Conservation (phyloP, 2,888 invertebrate genomes). For the Rugalucina vietnamica region DNA sequence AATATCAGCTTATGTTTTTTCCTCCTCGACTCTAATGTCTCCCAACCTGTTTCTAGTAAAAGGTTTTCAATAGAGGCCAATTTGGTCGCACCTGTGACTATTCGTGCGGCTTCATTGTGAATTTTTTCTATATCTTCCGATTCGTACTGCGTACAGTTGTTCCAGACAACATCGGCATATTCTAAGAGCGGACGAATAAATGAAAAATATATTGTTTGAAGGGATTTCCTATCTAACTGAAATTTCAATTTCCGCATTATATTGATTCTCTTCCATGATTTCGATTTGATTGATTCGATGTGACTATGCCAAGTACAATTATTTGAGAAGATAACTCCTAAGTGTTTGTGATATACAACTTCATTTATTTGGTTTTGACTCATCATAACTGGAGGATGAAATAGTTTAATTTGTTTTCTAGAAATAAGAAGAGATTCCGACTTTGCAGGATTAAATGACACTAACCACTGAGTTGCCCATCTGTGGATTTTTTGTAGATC, state of each 20-base stretch:
- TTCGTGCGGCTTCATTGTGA: constrained; percentile 16
- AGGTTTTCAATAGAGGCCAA: not conserved
- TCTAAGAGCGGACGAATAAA: constrained; percentile 24
- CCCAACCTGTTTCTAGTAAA: not conserved
- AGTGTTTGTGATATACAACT: not conserved
- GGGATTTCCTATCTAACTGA: not conserved
- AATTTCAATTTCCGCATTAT: constrained; percentile 11
- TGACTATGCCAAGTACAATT: constrained; percentile 16
- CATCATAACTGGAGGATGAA: not conserved
- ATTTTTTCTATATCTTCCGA: constrained; percentile 12
- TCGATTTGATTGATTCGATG: not conserved
- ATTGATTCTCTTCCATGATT: not conserved
- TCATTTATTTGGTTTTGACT: not conserved
- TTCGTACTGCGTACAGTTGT: not conserved
- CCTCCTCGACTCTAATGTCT: not conserved
- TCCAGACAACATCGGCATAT: constrained; percentile 18
- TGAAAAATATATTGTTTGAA: constrained; percentile 17
- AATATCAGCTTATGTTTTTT: not conserved
- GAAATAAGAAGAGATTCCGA: not conserved
- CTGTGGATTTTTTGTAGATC: not conserved
- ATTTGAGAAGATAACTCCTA: not conserved
- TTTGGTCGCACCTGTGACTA: constrained; percentile 46
- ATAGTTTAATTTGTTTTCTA: not conserved
- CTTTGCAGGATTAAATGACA: not conserved
- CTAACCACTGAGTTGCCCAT: not conserved